Percentiles rank a stretch among this genome's conserved stretches.
phyloP scores from a whole-genome alignment of 2,888 invertebrate species.

The Meta bourneti region DNA sequence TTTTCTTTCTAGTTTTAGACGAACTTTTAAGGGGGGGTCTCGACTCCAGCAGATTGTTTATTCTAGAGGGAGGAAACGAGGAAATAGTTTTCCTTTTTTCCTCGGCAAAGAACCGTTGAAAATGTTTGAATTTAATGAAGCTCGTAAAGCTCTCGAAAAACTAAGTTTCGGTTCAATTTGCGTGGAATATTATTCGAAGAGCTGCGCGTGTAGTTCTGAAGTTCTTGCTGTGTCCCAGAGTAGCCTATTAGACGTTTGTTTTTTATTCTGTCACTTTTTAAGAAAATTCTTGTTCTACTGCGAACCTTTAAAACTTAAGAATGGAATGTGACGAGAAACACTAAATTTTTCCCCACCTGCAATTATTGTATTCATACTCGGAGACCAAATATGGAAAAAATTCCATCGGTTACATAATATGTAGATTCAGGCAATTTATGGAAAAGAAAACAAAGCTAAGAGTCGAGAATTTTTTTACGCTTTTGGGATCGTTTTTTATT shows the following conservation, averaged over 20 bases:
- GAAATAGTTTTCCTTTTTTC: slow-evolving; percentile 15
- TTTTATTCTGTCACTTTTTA: slow-evolving; percentile 4
- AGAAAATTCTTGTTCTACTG: not conserved
- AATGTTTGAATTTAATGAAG: slow-evolving; percentile 46
- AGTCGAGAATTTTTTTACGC: too few species aligned
- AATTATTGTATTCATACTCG: slow-evolving; percentile 7
- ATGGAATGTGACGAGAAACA: slow-evolving; percentile 7
- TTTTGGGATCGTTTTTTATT: too few species aligned
- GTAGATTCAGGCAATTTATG: too few species aligned
- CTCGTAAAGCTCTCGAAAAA: slow-evolving; percentile 30
- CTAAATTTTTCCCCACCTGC: not conserved
- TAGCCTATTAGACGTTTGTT: not conserved
- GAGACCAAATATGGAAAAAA: not conserved
- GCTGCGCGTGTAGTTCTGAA: not conserved
- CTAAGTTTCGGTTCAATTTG: slow-evolving; percentile 36
- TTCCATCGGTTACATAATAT: not conserved
- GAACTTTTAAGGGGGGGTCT: not conserved
- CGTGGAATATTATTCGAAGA: slow-evolving; percentile 30
- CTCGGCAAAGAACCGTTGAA: not conserved
- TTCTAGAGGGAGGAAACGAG: not conserved
- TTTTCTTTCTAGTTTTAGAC: slow-evolving; percentile 1
- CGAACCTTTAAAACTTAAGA: not conserved
- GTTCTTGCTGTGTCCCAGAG: not conserved
- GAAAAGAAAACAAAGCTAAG: too few species aligned
- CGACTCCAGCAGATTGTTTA: slow-evolving; percentile 9